Conservation (phyloP, 2,797 vertebrate species). For the Rhincodon typus region DNA sequence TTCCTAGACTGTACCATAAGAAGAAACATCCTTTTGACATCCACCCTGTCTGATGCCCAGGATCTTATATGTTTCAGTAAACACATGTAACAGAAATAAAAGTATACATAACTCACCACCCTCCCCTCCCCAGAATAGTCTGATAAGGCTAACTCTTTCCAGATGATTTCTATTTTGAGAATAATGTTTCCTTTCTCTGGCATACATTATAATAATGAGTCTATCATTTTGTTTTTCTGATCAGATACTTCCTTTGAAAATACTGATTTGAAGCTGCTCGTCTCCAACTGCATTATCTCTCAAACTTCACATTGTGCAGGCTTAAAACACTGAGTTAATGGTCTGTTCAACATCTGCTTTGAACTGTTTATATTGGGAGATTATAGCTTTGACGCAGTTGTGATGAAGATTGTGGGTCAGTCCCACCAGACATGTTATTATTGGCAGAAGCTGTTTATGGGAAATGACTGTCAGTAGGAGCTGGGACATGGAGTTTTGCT, state of each 20-base stretch:
- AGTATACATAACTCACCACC: neutral
- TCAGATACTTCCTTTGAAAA: neutral
- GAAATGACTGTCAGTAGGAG: neutral
- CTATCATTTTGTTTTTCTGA: neutral
- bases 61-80: too few relatives aligned
- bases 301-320: neutral
- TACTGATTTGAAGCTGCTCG: neutral
- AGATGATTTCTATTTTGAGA: neutral
- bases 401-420: slow-evolving; percentile 21
- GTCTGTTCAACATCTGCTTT: slow-evolving; percentile 33
- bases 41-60: too few relatives aligned
- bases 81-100: neutral
- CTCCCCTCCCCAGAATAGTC: neutral
- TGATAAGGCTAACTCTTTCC: neutral
- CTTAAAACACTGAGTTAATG: neutral
- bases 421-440: slow-evolving; percentile 28
- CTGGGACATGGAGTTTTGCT: neutral
- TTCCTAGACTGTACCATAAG: too few relatives aligned
- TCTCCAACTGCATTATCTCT: neutral
- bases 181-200: neutral
- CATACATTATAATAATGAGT: neutral
- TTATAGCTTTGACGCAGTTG: slow-evolving; percentile 34
- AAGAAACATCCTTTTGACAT: too few relatives aligned
- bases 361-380: slow-evolving; percentile 27
- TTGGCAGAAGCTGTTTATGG: slow-evolving; percentile 25